A percentile compares a stretch with the other conserved stretches of the same genome.
phyloP scores from a whole-genome alignment of 2,888 invertebrate genomes.

The Acanthococcus lagerstroemiae region DNA sequence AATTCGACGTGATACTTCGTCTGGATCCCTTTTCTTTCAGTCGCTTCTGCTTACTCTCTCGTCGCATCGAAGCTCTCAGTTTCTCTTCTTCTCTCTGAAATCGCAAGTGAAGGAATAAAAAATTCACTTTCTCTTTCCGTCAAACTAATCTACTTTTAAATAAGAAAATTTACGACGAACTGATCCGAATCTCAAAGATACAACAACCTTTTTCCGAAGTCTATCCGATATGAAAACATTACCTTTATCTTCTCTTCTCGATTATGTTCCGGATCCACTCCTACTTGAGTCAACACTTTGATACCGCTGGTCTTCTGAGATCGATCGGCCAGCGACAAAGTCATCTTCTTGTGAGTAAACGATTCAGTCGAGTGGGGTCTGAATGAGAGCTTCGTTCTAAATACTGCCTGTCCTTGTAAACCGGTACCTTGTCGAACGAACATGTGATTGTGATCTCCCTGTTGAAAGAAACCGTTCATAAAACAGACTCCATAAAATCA shows the following conservation, averaged over 20 bases:
- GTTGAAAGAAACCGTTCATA: slow-evolving; percentile 41
- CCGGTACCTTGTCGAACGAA: slow-evolving; percentile 97
- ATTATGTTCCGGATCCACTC: slow-evolving; percentile 88
- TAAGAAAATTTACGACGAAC: too few species aligned
- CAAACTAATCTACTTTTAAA: too few species aligned
- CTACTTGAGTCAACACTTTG: slow-evolving; percentile 89
- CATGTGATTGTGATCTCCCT: slow-evolving; percentile 93
- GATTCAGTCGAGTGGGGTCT: slow-evolving; percentile 98
- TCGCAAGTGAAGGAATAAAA: slow-evolving; percentile 11
- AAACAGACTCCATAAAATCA: slow-evolving; percentile 24
- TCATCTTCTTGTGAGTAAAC: slow-evolving; percentile 98
- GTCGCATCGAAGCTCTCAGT: slow-evolving; percentile 73
- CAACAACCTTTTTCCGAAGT: slow-evolving; percentile 2
- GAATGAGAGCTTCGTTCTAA: slow-evolving; percentile 92
- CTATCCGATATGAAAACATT: too few species aligned
- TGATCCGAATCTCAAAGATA: neutral
- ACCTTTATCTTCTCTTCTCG: slow-evolving; percentile 84
- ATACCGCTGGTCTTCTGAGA: slow-evolving; percentile 89
- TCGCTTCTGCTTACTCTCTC: slow-evolving; percentile 53
- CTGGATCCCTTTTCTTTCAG: slow-evolving; percentile 46
- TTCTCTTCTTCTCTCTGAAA: slow-evolving; percentile 90
- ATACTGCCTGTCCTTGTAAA: slow-evolving; percentile 93
- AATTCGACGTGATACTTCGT: slow-evolving; percentile 46
- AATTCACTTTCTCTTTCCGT: neutral
- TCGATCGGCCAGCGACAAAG: slow-evolving; percentile 89